Percentiles rank a stretch among this genome's conserved stretches.
phyloP scores from a whole-genome alignment of 2,888 invertebrate genomes.

The Odontomyia ornata region DNA sequence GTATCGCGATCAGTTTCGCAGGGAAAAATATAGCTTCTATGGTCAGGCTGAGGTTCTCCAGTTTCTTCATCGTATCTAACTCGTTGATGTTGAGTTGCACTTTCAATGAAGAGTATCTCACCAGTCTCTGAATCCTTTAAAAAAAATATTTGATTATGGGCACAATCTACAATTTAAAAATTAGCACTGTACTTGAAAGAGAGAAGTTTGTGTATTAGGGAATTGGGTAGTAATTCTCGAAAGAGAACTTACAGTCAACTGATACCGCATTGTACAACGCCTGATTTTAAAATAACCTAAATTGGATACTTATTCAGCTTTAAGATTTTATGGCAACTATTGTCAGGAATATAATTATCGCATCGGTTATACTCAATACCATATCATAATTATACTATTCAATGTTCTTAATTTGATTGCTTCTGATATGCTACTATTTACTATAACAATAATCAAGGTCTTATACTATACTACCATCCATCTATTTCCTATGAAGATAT shows the following conservation, averaged over 20 bases:
- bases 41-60: constrained; percentile 57
- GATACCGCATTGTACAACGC: no score
- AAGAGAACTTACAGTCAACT: no score
- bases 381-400: background rate
- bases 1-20: constrained; percentile 1
- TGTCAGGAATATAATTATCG: no score
- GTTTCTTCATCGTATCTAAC: constrained; percentile 61
- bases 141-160: background rate
- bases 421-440: background rate
- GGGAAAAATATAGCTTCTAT: background rate
- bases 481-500: background rate
- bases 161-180: background rate
- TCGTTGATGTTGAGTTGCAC: constrained; percentile 50
- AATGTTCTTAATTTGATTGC: background rate
- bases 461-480: background rate
- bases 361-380: no score
- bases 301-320: no score
- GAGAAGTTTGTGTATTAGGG: no score
- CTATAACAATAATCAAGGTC: background rate
- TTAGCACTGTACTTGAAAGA: no score
- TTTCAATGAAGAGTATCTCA: constrained; percentile 55
- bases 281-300: no score
- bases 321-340: no score
- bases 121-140: constrained; percentile 62
- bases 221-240: no score